Percentiles rank a stretch among this genome's conserved stretches.
Evolutionary conservation across 2,888 invertebrate genomes (phyloP).

Genomic region (Lasioglossum morio): DNA sequence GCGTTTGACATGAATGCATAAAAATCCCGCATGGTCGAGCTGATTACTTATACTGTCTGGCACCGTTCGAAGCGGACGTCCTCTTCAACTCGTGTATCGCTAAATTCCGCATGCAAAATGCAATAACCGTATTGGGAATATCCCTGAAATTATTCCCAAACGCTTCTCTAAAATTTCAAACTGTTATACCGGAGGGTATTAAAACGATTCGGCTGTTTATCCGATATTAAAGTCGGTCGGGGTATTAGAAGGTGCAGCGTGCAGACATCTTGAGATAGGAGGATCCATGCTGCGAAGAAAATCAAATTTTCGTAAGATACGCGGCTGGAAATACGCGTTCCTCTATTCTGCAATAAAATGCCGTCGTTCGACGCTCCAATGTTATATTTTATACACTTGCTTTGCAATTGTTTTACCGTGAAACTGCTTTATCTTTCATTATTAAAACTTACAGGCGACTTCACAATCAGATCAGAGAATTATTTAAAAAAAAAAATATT

Average conservation of each 20-base stretch:
- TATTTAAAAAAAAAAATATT: not conserved
- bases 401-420: not conserved
- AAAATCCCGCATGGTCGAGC: not conserved
- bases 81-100: constrained; percentile 2
- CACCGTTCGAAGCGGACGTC: not conserved
- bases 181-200: not conserved
- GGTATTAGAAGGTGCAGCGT: not conserved
- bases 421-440: not conserved
- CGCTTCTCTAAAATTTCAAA: not conserved
- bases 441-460: not conserved
- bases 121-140: not conserved
- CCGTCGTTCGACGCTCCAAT: not conserved
- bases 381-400: not conserved
- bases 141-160: not conserved
- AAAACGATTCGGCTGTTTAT: constrained; percentile 28
- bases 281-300: not conserved
- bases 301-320: not conserved
- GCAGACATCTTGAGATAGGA: not conserved
- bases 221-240: constrained; percentile 4
- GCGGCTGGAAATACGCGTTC: not conserved
- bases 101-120: not conserved
- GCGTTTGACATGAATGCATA: not conserved
- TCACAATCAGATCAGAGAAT: not conserved
- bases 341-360: not conserved
- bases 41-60: constrained; percentile 2